phyloP scores from a whole-genome alignment of 2,113 vertebrate species.

The Ailuropoda melanoleuca region DNA sequence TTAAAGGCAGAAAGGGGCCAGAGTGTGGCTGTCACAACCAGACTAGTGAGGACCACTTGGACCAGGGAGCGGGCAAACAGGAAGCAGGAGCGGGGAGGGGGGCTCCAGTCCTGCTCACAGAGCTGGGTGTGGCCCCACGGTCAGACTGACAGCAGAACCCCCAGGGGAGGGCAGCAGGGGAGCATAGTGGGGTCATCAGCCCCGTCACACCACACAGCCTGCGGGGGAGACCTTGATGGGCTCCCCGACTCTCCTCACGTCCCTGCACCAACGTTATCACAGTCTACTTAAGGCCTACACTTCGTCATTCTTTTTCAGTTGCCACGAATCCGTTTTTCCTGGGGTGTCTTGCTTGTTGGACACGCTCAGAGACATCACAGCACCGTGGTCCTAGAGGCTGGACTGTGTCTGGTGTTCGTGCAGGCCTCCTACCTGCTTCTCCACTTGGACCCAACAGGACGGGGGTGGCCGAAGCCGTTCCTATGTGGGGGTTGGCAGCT shows the following conservation, averaged over 20 bases:
- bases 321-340: not conserved
- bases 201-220: not conserved
- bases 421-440: not conserved
- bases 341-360: not conserved
- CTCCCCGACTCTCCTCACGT: not conserved
- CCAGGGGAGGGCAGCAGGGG: not conserved
- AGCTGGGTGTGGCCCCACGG: not conserved
- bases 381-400: not conserved
- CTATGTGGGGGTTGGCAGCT: not conserved
- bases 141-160: not conserved
- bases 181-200: fast-evolving
- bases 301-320: not conserved
- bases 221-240: not conserved
- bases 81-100: not conserved
- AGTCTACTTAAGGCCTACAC: not conserved
- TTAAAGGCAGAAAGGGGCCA: not conserved
- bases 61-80: not conserved
- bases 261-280: not conserved
- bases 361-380: fast-evolving
- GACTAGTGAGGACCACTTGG: not conserved
- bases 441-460: not conserved
- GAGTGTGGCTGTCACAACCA: not conserved
- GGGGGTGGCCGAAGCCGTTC: not conserved
- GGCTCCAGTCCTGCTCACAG: not conserved
- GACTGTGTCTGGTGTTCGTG: not conserved